These are phyloP conservation scores for Trachops cirrhosus DNA, from an alignment of 2,797 vertebrate genomes.

Conservation along the genomic window DNA sequence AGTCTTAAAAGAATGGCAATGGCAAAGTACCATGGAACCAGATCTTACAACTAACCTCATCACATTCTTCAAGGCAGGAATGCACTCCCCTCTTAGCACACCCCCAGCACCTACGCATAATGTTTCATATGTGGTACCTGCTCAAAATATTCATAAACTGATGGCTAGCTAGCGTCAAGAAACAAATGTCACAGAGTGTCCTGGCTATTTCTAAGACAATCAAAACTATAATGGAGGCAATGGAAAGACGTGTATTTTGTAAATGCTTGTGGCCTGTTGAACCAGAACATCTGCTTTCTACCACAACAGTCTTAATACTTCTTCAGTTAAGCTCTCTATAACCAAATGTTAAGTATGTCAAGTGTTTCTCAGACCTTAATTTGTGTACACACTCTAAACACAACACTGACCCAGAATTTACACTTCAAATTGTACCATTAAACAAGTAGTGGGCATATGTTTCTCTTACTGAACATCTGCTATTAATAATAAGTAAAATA, in stretches of 20 bases:
- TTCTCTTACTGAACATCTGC: conserved; percentile 12
- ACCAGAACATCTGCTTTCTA: neutral
- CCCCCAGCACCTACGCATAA: neutral
- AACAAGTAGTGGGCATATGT: neutral
- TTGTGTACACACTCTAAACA: neutral
- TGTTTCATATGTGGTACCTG: neutral
- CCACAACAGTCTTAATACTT: neutral
- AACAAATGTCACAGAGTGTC: neutral
- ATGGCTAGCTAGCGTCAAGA: neutral
- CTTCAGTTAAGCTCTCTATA: neutral
- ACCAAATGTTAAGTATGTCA: neutral
- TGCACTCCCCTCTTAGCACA: neutral
- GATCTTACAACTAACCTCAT: neutral
- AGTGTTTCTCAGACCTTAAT: neutral
- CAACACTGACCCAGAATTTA: neutral
- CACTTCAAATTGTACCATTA: neutral
- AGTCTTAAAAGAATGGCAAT: neutral
- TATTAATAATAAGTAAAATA: conserved; percentile 46
- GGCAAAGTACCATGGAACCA: neutral
- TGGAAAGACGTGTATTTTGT: neutral
- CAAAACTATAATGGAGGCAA: neutral
- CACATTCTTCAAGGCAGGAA: neutral
- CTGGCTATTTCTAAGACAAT: neutral
- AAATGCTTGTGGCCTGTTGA: neutral
- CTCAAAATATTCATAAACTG: neutral